Conservation (phyloP, 2,113 vertebrate genomes). For the Antennarius striatus region DNA sequence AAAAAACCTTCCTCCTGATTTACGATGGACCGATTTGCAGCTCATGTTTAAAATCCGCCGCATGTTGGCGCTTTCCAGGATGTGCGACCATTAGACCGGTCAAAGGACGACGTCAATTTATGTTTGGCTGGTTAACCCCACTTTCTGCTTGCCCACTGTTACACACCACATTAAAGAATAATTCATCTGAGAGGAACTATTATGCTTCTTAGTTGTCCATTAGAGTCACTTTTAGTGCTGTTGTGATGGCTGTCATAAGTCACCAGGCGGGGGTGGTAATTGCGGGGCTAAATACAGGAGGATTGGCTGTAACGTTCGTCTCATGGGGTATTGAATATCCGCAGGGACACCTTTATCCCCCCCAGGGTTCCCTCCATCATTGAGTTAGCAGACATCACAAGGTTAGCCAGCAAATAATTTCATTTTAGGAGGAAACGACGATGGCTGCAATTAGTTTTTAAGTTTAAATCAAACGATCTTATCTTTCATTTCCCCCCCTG, state of each 20-base stretch:
- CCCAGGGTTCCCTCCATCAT: constrained; percentile 15
- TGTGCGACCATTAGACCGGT: constrained; percentile 51
- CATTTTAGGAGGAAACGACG: constrained; percentile 13
- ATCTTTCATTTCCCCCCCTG: constrained; percentile 22
- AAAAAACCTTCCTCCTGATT: constrained; percentile 60
- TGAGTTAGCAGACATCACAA: constrained; percentile 28
- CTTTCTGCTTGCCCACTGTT: constrained; percentile 49
- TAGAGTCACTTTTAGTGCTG: constrained; percentile 65
- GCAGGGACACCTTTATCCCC: constrained; percentile 37
- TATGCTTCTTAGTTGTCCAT: constrained; percentile 71
- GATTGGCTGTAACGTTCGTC: constrained; percentile 46
- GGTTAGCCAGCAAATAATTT: constrained; percentile 41
- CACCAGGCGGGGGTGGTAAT: constrained; percentile 50
- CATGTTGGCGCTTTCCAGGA: constrained; percentile 21
- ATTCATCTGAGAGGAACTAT: constrained; percentile 65
- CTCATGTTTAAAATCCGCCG: constrained; percentile 43
- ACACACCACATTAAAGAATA: constrained; percentile 57
- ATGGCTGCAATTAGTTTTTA: constrained; percentile 39
- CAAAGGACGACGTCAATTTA: constrained; percentile 69
- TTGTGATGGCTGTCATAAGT: constrained; percentile 66
- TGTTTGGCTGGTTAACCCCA: constrained; percentile 69
- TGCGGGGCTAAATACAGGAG: constrained; percentile 56
- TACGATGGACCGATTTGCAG: constrained; percentile 40
- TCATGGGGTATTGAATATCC: constrained; percentile 46
- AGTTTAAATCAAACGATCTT: constrained; percentile 35